Evolutionary conservation across 2,888 invertebrate species (phyloP), one percentile per base, ranked within the genome.

Genomic region (Acleris literana): DNA sequence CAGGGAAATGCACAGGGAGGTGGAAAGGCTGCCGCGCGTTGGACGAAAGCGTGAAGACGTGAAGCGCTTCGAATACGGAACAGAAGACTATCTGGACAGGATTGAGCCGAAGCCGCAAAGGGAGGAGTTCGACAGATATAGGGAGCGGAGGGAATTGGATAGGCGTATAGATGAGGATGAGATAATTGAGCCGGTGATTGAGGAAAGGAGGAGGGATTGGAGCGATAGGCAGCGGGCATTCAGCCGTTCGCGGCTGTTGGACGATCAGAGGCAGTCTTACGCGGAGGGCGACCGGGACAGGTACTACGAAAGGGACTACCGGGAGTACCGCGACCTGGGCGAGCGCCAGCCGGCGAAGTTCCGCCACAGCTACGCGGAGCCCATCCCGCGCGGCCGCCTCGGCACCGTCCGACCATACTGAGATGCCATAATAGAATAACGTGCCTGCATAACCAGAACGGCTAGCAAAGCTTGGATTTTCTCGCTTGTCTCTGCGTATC

Each of bases 341-440:
- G 92, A 92, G 13, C 73, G 92, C 39, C 89, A 88, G 70, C 89
- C 85, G 76, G 81, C 86, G n/a, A 92, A 93, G 73, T 91, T 91
- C 81, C 92, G 95, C 60, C 95, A 95, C 77, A 95, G 95, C 78
- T 95, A 95, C 75, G 95, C 94, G n/a, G 95, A 95, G 73, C 94
- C 95, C 18, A 93, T 94, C 68, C 89, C 94, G 6, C 82, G 94
- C 69, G 92, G 91, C 18, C 87, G 93, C 51, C 85, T 93, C 56
- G 92, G 92, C 13, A 88, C 93, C 55, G 92, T 93, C 69, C 81
- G 93, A 75, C 93, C 93, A 63, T 93, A 93, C 76, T 93, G 77
- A 92, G 76, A 84, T 87, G 92, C 92, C 92, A 92, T 92, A 92
- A 79, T 89, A 88, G 86, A 83, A 82, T 79, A 79, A 74, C 77